Conservation (phyloP, 2,888 invertebrate genomes). For the Scotopteryx bipunctaria region DNA sequence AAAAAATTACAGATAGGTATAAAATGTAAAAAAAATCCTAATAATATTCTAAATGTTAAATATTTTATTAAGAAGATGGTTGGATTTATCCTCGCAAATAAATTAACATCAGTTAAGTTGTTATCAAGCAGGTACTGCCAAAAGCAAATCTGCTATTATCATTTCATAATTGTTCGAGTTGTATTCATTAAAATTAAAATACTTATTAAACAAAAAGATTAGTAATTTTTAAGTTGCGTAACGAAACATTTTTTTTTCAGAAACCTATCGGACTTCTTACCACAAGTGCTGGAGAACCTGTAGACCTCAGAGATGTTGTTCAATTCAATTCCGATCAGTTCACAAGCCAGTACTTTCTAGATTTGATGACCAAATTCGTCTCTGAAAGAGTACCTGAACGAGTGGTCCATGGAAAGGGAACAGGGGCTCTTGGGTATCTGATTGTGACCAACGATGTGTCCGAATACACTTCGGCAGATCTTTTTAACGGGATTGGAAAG, state of each 20-base stretch:
- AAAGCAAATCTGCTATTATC: too few species aligned
- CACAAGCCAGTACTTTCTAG: constrained; percentile 77
- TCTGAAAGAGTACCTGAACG: constrained; percentile 93
- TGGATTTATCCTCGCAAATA: too few species aligned
- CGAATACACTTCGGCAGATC: constrained; percentile 82
- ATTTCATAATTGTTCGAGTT: too few species aligned
- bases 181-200: too few species aligned
- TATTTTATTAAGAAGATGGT: too few species aligned
- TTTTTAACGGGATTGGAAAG: constrained; percentile 84
- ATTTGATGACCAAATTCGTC: constrained; percentile 89
- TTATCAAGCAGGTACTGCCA: too few species aligned
- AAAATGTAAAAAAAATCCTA: too few species aligned
- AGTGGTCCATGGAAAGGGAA: constrained; percentile 96
- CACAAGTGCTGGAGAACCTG: constrained; percentile 89
- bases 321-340: constrained; percentile 49
- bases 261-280: constrained; percentile 66
- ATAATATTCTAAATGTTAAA: too few species aligned
- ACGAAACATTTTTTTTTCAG: constrained; percentile 43
- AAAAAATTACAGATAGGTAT: too few species aligned
- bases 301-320: constrained; percentile 84
- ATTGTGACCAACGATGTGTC: constrained; percentile 91
- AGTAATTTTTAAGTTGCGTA: too few species aligned
- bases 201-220: too few species aligned
- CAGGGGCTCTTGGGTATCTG: constrained; percentile 91
- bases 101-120: too few species aligned